Evolutionary conservation across 64 coral and sea anemone genomes (phyloP).

Genomic region (Montipora efflorescens): DNA sequence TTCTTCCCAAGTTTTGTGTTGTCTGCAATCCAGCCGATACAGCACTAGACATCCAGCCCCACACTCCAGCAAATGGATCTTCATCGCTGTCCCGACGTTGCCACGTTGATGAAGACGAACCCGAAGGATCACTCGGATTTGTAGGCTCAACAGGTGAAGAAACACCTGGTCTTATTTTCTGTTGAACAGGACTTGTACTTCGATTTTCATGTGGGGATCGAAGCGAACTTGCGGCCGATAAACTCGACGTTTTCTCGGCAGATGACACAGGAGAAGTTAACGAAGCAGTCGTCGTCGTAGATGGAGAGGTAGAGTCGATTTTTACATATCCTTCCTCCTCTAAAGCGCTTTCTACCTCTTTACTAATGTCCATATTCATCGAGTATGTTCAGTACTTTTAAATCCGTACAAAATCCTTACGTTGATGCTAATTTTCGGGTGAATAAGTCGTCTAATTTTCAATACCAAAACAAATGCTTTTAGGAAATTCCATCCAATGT

Average conservation of each 20-base stretch:
- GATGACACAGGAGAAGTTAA: constrained; percentile 17
- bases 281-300: constrained; percentile 20
- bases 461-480: not conserved
- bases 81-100: constrained; percentile 37
- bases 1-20: constrained; percentile 95
- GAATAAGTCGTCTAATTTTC: not conserved
- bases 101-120: constrained; percentile 72
- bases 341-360: constrained; percentile 93
- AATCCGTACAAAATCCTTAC: not conserved
- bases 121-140: not conserved
- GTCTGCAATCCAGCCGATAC: constrained; percentile 89
- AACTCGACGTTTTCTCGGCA: constrained; percentile 28
- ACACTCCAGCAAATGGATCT: constrained; percentile 70
- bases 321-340: constrained; percentile 83
- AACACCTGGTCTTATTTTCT: constrained; percentile 37
- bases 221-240: not conserved
- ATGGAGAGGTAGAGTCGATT: constrained; percentile 64
- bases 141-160: not conserved
- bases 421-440: not conserved
- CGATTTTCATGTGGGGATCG: not conserved
- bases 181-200: constrained; percentile 57
- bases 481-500: not conserved
- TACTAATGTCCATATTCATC: constrained; percentile 80
- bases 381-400: not conserved
- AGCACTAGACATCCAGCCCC: constrained; percentile 99